phyloP scores from a whole-genome alignment of 2,113 vertebrate species.

The Meles meles region DNA sequence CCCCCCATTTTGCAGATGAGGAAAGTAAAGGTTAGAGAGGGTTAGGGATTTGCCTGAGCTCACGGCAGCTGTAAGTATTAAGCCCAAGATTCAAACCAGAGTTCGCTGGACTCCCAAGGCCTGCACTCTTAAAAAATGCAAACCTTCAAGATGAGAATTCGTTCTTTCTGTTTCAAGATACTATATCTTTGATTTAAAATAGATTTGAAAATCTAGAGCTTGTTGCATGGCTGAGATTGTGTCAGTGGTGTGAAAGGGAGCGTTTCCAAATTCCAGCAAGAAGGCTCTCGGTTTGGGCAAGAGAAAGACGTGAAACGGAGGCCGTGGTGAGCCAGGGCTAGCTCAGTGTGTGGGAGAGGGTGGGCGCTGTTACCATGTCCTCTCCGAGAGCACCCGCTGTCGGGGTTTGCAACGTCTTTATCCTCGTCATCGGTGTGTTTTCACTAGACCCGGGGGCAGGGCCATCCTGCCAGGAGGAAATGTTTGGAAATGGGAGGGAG shows the following conservation, averaged over 20 bases:
- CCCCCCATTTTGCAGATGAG: background rate
- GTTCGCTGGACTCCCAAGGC: background rate
- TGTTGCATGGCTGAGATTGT: background rate
- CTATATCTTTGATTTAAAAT: background rate
- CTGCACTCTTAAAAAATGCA: background rate
- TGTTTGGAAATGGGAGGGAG: background rate
- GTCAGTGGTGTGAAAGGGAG: background rate
- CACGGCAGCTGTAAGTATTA: background rate
- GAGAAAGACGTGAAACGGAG: background rate
- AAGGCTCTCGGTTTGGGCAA: background rate
- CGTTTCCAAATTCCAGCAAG: background rate
- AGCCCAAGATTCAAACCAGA: background rate
- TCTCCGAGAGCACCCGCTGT: background rate
- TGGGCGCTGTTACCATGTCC: background rate
- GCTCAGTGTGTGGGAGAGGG: background rate
- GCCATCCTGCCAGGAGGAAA: background rate
- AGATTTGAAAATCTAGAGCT: background rate
- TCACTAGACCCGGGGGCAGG: background rate
- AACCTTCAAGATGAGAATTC: background rate
- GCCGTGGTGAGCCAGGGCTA: too few relatives aligned
- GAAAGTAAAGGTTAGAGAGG: background rate
- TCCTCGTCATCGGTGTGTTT: background rate
- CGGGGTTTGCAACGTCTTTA: fast-evolving
- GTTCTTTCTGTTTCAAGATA: background rate
- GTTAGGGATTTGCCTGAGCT: background rate